phyloP scores from a whole-genome alignment of 2,113 vertebrate species.

The Abramis brama region DNA sequence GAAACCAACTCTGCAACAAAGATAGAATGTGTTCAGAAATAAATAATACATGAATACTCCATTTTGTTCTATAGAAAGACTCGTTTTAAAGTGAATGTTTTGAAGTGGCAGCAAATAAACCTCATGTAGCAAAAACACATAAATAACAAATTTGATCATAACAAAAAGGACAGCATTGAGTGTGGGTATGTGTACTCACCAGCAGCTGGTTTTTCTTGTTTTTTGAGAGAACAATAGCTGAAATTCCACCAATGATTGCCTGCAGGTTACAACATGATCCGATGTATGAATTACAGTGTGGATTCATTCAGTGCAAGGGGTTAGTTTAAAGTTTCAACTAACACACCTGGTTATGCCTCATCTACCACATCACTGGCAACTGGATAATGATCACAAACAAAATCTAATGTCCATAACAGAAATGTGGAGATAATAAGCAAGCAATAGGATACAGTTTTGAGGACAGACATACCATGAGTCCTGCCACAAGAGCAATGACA shows the following conservation, averaged over 20 bases:
- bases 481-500: slow-evolving; percentile 77
- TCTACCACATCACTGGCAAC: neutral
- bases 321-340: neutral
- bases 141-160: neutral
- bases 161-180: neutral
- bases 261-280: slow-evolving; percentile 53
- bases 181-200: slow-evolving; percentile 70
- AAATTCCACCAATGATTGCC: slow-evolving; percentile 77
- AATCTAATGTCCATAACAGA: neutral
- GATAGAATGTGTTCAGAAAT: neutral
- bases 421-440: neutral
- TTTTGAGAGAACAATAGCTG: slow-evolving; percentile 83
- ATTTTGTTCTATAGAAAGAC: neutral
- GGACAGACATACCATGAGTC: slow-evolving; percentile 79
- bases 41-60: neutral
- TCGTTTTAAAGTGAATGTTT: neutral
- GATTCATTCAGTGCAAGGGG: neutral
- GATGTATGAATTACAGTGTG: neutral
- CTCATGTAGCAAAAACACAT: neutral
- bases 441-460: neutral
- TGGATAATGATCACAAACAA: neutral
- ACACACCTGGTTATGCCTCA: neutral
- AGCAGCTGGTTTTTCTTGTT: slow-evolving; percentile 76
- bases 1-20: slow-evolving; percentile 78
- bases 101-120: neutral